These are phyloP conservation scores for Eudasyphora cyanicolor DNA, from an alignment of 2,888 invertebrate species.

Conservation along the genomic window DNA sequence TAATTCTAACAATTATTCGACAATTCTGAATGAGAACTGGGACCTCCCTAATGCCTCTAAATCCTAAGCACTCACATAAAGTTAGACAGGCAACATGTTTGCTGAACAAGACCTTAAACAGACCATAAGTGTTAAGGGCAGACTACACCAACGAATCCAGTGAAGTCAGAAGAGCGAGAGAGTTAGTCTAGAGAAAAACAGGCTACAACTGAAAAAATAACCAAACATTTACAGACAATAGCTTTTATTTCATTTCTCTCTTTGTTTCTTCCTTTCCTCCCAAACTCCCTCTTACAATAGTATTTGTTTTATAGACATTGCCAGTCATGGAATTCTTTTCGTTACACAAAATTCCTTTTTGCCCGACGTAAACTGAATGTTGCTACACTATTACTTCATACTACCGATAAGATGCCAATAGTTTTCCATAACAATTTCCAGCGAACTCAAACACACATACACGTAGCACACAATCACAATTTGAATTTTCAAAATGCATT, in stretches of 20 bases:
- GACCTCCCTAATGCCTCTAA: too few relatives aligned
- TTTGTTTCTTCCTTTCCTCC: too few relatives aligned
- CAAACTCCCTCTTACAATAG: not conserved
- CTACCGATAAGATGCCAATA: not conserved
- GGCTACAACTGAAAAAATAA: not conserved
- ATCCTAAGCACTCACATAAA: not conserved
- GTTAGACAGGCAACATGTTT: not conserved
- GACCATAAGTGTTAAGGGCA: not conserved
- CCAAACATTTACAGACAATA: not conserved
- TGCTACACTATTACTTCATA: too few relatives aligned
- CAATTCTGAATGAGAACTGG: too few relatives aligned
- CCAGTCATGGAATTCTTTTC: not conserved
- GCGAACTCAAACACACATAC: too few relatives aligned
- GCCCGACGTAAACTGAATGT: not conserved
- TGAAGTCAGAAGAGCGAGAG: not conserved
- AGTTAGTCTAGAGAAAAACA: not conserved
- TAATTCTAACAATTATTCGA: too few relatives aligned
- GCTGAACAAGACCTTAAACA: not conserved
- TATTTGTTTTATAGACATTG: too few relatives aligned
- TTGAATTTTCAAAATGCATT: conserved; percentile 21
- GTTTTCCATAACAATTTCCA: not conserved
- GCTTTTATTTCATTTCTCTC: not conserved
- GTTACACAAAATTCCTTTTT: not conserved
- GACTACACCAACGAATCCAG: not conserved
- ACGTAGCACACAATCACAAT: conserved; percentile 1